Conservation (phyloP, 2,113 vertebrate species). For the Ciconia boyciana region DNA sequence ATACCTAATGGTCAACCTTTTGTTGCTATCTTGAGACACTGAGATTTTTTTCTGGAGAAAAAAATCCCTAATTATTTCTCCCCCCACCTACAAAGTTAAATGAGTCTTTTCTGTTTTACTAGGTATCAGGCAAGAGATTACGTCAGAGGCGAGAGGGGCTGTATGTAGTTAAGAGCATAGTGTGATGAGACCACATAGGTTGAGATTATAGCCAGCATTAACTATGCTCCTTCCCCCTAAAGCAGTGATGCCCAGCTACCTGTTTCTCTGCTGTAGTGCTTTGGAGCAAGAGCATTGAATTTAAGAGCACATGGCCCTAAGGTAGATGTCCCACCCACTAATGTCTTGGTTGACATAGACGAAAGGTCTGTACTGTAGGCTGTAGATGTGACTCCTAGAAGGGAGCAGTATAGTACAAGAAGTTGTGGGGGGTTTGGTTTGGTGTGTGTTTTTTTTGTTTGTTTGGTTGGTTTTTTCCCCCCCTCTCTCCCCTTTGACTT, state of each 20-base stretch:
- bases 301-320: fast-evolving
- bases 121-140: neutral
- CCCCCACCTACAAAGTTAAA: neutral
- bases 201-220: neutral
- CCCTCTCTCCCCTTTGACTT: neutral
- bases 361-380: fast-evolving
- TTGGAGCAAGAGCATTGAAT: neutral
- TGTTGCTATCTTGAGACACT: neutral
- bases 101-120: neutral
- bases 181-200: neutral
- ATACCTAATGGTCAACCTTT: neutral
- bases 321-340: neutral
- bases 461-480: no score
- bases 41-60: neutral
- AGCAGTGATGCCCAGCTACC: neutral
- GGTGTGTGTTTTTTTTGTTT: no score
- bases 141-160: neutral
- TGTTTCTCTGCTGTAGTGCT: neutral
- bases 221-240: neutral
- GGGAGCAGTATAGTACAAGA: neutral
- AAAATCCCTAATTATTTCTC: neutral
- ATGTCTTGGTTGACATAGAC: neutral
- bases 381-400: neutral
- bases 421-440: neutral
- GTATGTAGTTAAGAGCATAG: neutral